Percentiles rank a stretch among this genome's conserved stretches.
These are phyloP conservation scores for Phyllotreta striolata DNA, from an alignment of 2,888 invertebrate genomes.

Conservation along the genomic window DNA sequence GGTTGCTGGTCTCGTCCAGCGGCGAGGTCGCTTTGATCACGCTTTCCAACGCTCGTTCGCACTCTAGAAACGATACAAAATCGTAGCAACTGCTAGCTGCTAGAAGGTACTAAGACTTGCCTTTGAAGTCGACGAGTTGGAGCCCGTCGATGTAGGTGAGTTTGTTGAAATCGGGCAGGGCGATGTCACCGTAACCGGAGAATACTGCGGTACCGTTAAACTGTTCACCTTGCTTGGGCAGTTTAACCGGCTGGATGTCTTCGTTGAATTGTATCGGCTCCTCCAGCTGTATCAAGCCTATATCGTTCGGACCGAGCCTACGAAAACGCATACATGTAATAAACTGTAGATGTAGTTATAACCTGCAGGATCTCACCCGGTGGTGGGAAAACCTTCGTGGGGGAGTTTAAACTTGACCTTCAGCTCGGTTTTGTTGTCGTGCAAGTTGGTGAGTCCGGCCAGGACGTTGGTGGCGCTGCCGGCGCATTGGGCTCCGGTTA, in stretches of 20 bases:
- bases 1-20: not conserved
- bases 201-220: conserved; percentile 4
- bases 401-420: too few species aligned
- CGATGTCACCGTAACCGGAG: not conserved
- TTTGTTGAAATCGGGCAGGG: not conserved
- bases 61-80: conserved; percentile 52
- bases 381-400: too few species aligned
- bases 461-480: conserved; percentile 41
- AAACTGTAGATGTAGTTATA: too few species aligned
- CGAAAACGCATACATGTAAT: not conserved
- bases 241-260: conserved; percentile 4
- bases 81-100: not conserved
- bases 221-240: not conserved
- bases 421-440: conserved; percentile 27
- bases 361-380: too few species aligned
- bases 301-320: conserved; percentile 5
- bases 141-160: not conserved
- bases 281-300: not conserved
- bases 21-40: not conserved
- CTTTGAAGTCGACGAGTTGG: not conserved
- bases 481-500: conserved; percentile 2
- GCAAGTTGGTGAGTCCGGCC: conserved; percentile 48
- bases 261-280: not conserved
- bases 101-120: not conserved
- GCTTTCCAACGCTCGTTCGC: conserved; percentile 31